Base-by-base conservation (phyloP, 2,113 vertebrate genomes). In the Eulemur rufifrons region DNA sequence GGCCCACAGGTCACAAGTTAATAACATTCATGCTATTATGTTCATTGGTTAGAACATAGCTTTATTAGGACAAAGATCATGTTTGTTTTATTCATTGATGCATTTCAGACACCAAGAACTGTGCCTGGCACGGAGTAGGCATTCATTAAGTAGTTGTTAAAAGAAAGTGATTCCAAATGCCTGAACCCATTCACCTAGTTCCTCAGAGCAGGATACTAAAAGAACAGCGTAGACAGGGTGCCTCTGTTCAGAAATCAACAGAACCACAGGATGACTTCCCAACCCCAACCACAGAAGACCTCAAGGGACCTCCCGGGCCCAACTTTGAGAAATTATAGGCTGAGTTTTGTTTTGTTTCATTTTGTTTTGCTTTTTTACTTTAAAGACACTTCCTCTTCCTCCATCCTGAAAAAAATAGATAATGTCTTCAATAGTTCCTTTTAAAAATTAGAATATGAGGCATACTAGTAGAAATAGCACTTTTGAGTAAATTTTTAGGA, bases 331-430 rank as follows among this genome's bases (percentile, higher is more conserved):
- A 82, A 86, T 61, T 54, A 42, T n/a, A 29, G 6, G 17, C 14
- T 10, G 66, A 25, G 6, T 50, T 59, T 83, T 25, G 27, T 47
- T 78, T 80, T 45, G 8, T 10, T 77, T 77, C 20, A 17, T 52
- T 71, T 78, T 69, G 14, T 34, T 94, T 93, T 78, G 37, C 50
- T 78, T 37, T 95, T 42, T 69, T 54, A 89, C 34, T 91, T 92
- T 86, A 59, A 81, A 95, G 39, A 37, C 39, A 83, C 7, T 52
- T 78, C 69, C 9, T 88, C 61, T 77, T 64, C 47, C 52, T 69
- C 17, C 5, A 45, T 9, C 54, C 39, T 73, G 52, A 86, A 80
- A 74, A 87, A 86, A 87, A 73, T 89, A 4, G 3, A 34, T 56
- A 8, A 15, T 42, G 23, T 82, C 29, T 92, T 83, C 34, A 85